phyloP scores from a whole-genome alignment of 1,140 invertebrate genomes.

The Drosophila neocordata region DNA sequence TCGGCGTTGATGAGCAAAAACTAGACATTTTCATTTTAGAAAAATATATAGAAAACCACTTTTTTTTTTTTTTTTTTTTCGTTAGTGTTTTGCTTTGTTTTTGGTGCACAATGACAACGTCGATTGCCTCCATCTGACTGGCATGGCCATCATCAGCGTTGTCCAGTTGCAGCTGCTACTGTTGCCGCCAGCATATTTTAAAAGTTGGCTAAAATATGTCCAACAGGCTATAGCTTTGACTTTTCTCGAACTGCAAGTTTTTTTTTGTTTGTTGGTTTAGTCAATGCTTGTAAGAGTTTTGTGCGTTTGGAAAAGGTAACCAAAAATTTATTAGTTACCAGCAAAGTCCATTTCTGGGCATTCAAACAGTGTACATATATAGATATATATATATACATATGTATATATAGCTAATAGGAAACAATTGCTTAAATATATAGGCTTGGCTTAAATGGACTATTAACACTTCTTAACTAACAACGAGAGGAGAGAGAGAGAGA shows the following conservation, averaged over 20 bases:
- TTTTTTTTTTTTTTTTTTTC: constrained; percentile 69
- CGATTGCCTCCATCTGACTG: constrained; percentile 45
- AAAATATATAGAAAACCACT: constrained; percentile 81
- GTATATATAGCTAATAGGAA: background rate
- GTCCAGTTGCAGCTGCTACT: constrained; percentile 49
- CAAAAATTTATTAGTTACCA: constrained; percentile 62
- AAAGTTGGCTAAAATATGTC: constrained; percentile 71
- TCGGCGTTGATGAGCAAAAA: constrained; percentile 78
- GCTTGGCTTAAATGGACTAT: background rate
- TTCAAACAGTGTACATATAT: background rate
- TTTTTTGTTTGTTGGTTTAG: too few species aligned
- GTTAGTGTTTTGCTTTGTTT: constrained; percentile 38
- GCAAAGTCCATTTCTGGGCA: constrained; percentile 11
- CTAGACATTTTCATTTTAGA: constrained; percentile 80
- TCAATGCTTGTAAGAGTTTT: background rate
- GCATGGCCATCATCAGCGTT: constrained; percentile 61
- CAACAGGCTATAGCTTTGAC: constrained; percentile 37
- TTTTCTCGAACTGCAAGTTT: constrained; percentile 26
- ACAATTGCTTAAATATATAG: background rate
- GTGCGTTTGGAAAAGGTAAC: constrained; percentile 18
- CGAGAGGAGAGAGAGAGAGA: too few species aligned
- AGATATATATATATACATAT: background rate
- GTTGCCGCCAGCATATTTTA: constrained; percentile 43
- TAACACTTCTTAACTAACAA: too few species aligned
- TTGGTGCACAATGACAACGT: constrained; percentile 24